Evolutionary conservation across 1,140 invertebrate genomes (phyloP).

Genomic region (silkworm (Bombyx mori)): ASM3026992v2 NC_085107.1:576501-577000

Average conservation of each 20-base stretch:
- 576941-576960: background rate
- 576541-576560: too few relatives aligned
- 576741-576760: constrained; percentile 44
- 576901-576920: constrained; percentile 59
- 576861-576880: constrained; percentile 61
- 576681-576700: background rate
- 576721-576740: constrained; percentile 45
- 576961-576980: constrained; percentile 10
- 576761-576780: constrained; percentile 53
- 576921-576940: constrained; percentile 32
- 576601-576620: too few relatives aligned
- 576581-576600: too few relatives aligned
- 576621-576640: too few relatives aligned
- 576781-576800: constrained; percentile 38
- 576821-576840: constrained; percentile 43
- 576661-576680: too few relatives aligned
- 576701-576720: constrained; percentile 36
- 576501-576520: too few relatives aligned
- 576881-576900: constrained; percentile 62
- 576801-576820: constrained; percentile 19
- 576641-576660: too few relatives aligned
- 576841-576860: constrained; percentile 56
- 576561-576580: too few relatives aligned
- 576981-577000: constrained; percentile 43
- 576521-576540: too few relatives aligned